These are phyloP conservation scores for Elephantulus edwardii DNA, from an alignment of 2,113 vertebrate species.

Conservation along the genomic window DNA sequence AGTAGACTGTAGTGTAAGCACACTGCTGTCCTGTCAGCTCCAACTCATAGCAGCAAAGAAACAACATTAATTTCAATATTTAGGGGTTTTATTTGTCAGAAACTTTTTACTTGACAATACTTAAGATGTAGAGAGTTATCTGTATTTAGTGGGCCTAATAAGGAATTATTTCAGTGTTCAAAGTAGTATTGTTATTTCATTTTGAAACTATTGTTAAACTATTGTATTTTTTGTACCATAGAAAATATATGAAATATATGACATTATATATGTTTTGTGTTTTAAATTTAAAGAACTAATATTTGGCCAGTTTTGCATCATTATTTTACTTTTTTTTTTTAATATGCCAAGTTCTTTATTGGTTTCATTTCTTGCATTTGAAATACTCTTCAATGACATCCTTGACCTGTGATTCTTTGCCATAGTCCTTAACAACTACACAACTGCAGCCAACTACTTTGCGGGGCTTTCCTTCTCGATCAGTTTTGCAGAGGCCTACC, in stretches of 20 bases:
- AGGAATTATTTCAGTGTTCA: conserved; percentile 55
- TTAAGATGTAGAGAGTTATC: neutral
- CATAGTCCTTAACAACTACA: no score
- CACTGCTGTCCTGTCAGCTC: no score
- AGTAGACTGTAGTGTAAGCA: no score
- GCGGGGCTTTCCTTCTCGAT: no score
- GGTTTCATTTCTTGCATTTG: no score
- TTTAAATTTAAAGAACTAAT: neutral
- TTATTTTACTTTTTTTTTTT: conserved; percentile 27
- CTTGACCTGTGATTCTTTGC: no score
- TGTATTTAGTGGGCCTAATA: conserved; percentile 23
- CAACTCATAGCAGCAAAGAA: neutral
- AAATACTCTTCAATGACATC: no score
- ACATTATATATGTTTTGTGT: conserved; percentile 3
- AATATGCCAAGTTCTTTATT: no score
- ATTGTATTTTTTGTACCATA: neutral
- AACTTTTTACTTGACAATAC: conserved; percentile 49
- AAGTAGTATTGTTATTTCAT: neutral
- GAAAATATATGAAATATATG: neutral
- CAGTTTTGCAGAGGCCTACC: no score
- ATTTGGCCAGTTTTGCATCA: neutral
- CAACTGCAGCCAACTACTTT: no score
- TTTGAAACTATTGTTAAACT: conserved; percentile 21
- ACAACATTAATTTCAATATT: neutral
- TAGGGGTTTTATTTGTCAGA: neutral